Evolutionary conservation across 2,797 vertebrate species (phyloP).

Genomic region (Galago senegalensis): DNA sequence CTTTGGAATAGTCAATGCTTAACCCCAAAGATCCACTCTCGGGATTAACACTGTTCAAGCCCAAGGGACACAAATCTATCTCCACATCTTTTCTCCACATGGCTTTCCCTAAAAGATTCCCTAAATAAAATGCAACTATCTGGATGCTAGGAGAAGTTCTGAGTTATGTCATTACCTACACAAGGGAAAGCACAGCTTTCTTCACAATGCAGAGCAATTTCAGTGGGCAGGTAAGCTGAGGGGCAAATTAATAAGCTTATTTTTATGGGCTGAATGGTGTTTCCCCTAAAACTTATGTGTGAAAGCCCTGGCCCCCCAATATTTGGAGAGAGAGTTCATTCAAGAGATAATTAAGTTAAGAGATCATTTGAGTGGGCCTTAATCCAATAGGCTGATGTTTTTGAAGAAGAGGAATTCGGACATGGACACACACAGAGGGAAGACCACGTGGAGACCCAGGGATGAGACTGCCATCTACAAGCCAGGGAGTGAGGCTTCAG

Average conservation of each 20-base stretch:
- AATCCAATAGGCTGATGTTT: neutral
- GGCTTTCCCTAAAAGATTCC: neutral
- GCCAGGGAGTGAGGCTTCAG: neutral
- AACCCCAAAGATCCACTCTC: neutral
- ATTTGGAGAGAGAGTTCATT: neutral
- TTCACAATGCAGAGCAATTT: neutral
- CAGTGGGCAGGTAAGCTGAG: neutral
- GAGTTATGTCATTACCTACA: neutral
- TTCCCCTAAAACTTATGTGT: neutral
- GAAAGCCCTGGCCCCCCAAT: neutral
- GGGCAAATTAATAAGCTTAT: neutral
- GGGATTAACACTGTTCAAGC: neutral
- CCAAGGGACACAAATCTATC: neutral
- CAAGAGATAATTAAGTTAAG: neutral
- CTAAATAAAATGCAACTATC: neutral
- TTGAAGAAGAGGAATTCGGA: neutral
- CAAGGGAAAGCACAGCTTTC: neutral
- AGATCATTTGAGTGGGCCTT: neutral
- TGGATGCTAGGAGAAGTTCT: neutral
- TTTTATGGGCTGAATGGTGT: neutral
- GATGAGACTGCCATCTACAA: neutral
- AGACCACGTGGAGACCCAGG: neutral
- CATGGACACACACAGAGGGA: neutral
- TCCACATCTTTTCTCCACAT: neutral
- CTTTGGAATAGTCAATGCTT: neutral